These are phyloP conservation scores for Antitype chi DNA, from an alignment of 2,888 invertebrate species.

Conservation along the genomic window DNA sequence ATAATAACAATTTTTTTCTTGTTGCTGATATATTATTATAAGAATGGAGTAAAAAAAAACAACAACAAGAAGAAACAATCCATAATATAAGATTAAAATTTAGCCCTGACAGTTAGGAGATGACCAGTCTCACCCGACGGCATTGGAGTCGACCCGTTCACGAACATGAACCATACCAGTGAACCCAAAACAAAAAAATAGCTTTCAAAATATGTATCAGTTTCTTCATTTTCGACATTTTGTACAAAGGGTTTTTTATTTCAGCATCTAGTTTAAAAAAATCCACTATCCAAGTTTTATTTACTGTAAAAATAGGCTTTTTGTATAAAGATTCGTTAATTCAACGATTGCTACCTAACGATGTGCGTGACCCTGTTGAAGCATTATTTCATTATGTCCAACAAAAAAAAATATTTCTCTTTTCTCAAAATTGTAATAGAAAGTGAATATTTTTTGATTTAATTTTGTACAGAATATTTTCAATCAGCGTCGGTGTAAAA, in stretches of 20 bases:
- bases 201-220: background rate
- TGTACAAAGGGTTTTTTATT: background rate
- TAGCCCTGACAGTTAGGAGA: too few species aligned
- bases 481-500: conserved; percentile 9
- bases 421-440: conserved; percentile 1
- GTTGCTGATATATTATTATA: too few species aligned
- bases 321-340: background rate
- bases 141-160: too few species aligned
- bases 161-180: too few species aligned
- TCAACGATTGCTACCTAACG: conserved; percentile 3
- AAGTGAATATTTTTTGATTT: background rate
- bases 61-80: too few species aligned
- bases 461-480: conserved; percentile 6
- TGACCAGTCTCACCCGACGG: too few species aligned
- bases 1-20: too few species aligned
- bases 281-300: background rate
- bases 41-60: too few species aligned
- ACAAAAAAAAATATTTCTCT: conserved; percentile 2
- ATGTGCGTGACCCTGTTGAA: background rate
- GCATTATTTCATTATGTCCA: conserved; percentile 17
- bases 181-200: background rate
- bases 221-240: background rate
- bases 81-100: too few species aligned
- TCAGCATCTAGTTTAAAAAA: background rate
- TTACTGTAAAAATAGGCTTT: background rate